Conservation (phyloP, 2,888 invertebrate species). For the Andrena dorsata region DNA sequence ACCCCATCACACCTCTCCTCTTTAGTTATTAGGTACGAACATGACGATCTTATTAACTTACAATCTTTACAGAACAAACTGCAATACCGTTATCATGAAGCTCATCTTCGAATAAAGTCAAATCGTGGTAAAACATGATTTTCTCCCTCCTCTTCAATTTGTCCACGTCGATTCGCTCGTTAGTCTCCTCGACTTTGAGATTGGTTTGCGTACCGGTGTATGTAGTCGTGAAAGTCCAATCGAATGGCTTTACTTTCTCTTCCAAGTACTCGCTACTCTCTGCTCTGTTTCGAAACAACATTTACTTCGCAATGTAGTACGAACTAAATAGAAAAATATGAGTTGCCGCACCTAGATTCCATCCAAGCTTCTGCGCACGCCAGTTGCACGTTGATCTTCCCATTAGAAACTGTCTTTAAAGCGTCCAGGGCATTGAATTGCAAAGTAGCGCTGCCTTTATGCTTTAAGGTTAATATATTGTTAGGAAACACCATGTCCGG, state of each 20-base stretch:
- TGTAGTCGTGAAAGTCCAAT: conserved; percentile 98
- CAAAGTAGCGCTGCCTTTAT: conserved; percentile 89
- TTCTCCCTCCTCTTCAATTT: conserved; percentile 95
- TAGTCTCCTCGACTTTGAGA: conserved; percentile 88
- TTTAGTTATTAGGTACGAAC: background rate
- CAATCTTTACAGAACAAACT: conserved; percentile 96
- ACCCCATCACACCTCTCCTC: background rate
- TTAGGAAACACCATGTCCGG: conserved; percentile 99
- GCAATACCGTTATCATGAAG: conserved; percentile 99
- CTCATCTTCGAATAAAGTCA: conserved; percentile 98
- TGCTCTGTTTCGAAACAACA: conserved; percentile 86
- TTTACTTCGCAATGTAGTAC: background rate
- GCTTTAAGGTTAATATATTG: conserved; percentile 91
- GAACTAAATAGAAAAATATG: background rate
- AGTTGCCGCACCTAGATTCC: conserved; percentile 90
- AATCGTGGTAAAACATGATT: conserved; percentile 97
- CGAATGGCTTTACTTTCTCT: conserved; percentile 94
- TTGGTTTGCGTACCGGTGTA: conserved; percentile 93
- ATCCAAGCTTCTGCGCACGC: conserved; percentile 97
- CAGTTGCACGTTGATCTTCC: conserved; percentile 92
- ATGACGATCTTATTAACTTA: conserved; percentile 86
- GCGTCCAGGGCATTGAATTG: conserved; percentile 97
- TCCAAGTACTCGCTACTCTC: conserved; percentile 87
- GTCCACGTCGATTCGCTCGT: conserved; percentile 94
- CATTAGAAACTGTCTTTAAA: conserved; percentile 91